These are phyloP conservation scores for Tinea pellionella DNA, from an alignment of 2,888 invertebrate species.

Conservation along the genomic window DNA sequence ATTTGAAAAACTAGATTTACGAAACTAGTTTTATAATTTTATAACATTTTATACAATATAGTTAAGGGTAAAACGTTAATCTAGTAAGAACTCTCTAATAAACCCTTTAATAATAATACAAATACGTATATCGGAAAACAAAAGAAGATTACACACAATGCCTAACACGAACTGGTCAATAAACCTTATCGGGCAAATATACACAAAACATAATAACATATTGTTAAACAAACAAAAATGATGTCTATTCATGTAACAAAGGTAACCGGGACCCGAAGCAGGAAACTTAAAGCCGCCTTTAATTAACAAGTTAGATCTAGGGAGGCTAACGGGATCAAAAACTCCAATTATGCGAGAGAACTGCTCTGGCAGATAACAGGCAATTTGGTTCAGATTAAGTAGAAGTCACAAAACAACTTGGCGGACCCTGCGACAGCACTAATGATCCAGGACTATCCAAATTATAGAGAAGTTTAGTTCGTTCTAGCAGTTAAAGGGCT, in stretches of 20 bases:
- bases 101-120: neutral
- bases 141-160: neutral
- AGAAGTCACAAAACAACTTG: slow-evolving; percentile 22
- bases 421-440: slow-evolving; percentile 9
- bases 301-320: slow-evolving; percentile 31
- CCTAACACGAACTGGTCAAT: neutral
- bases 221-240: neutral
- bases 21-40: too few relatives aligned
- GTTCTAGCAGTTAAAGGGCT: slow-evolving; percentile 10
- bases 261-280: slow-evolving; percentile 17
- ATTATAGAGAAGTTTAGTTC: slow-evolving; percentile 8
- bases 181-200: neutral
- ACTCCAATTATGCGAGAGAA: slow-evolving; percentile 31
- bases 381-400: slow-evolving; percentile 30
- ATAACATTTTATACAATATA: too few relatives aligned
- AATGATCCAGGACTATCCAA: slow-evolving; percentile 14
- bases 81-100: neutral
- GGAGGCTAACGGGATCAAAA: slow-evolving; percentile 33
- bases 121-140: neutral
- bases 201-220: slow-evolving; percentile 4
- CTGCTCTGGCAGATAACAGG: slow-evolving; percentile 29
- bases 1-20: too few relatives aligned
- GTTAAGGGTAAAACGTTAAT: too few relatives aligned
- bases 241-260: slow-evolving; percentile 24
- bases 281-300: slow-evolving; percentile 19